Conservation (phyloP, 1,140 invertebrate species). For the Drosophila oshimai region DNA sequence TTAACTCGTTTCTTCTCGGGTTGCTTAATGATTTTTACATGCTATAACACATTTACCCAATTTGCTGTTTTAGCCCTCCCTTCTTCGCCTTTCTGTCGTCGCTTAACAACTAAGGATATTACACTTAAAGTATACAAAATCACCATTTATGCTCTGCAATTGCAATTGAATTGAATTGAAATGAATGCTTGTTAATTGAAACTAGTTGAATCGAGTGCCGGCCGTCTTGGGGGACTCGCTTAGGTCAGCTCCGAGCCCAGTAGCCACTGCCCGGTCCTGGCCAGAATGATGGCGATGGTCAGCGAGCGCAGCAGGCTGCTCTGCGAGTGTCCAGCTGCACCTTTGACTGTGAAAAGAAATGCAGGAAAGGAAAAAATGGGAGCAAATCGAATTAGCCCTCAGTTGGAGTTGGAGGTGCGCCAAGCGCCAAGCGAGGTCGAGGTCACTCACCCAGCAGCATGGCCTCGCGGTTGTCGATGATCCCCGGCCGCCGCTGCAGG, state of each 20-base stretch:
- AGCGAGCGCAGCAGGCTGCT: slow-evolving; percentile 55
- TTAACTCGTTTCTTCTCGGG: slow-evolving; percentile 14
- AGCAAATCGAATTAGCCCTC: slow-evolving; percentile 18
- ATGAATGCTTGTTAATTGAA: slow-evolving; percentile 53
- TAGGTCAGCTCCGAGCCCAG: slow-evolving; percentile 69
- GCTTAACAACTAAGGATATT: slow-evolving; percentile 75
- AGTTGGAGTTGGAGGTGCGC: background rate
- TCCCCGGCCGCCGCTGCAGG: slow-evolving; percentile 83
- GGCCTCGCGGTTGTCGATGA: slow-evolving; percentile 85
- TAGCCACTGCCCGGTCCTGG: slow-evolving; percentile 67
- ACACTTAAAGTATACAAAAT: slow-evolving; percentile 81
- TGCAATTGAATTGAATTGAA: slow-evolving; percentile 77
- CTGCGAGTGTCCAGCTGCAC: slow-evolving; percentile 49
- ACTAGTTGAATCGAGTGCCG: slow-evolving; percentile 11
- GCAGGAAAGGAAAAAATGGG: background rate
- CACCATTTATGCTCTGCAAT: slow-evolving; percentile 80
- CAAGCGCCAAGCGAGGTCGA: background rate
- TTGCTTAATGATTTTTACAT: slow-evolving; percentile 46
- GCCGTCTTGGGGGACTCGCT: slow-evolving; percentile 9
- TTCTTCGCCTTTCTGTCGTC: slow-evolving; percentile 1
- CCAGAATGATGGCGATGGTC: slow-evolving; percentile 68
- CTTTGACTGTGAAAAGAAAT: slow-evolving; percentile 49
- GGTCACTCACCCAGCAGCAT: slow-evolving; percentile 84
- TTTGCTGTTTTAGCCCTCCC: slow-evolving; percentile 17
- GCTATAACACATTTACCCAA: slow-evolving; percentile 56